phyloP scores from a whole-genome alignment of 2,797 vertebrate species.

The Protosalanx chinensis region DNA sequence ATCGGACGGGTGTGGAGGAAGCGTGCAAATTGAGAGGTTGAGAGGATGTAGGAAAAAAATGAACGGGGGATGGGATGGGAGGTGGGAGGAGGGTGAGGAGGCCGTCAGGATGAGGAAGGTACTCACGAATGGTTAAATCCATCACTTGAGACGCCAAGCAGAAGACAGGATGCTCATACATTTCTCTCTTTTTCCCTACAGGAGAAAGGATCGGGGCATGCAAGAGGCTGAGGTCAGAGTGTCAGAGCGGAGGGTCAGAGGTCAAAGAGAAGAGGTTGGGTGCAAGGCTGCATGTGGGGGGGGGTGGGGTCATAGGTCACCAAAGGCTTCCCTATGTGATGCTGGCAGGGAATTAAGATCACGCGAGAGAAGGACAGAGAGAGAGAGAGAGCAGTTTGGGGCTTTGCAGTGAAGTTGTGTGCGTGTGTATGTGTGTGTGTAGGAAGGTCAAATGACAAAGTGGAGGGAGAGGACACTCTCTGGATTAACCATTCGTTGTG shows the following conservation, averaged over 20 bases:
- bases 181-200: conserved; percentile 99
- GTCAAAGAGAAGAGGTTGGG: conserved; percentile 82
- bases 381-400: conserved; percentile 34
- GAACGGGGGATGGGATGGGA: conserved; percentile 65
- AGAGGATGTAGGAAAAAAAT: conserved; percentile 63
- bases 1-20: background rate
- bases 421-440: background rate
- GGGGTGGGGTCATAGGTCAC: conserved; percentile 60
- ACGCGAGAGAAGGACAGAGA: conserved; percentile 60
- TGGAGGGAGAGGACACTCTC: conserved; percentile 51
- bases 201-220: conserved; percentile 98
- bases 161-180: conserved; percentile 99
- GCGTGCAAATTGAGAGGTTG: conserved; percentile 44
- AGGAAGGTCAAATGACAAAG: background rate
- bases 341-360: background rate
- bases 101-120: conserved; percentile 87
- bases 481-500: conserved; percentile 90
- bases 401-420: background rate
- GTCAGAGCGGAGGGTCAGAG: conserved; percentile 80
- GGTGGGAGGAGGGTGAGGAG: conserved; percentile 60
- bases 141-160: conserved; percentile 99
- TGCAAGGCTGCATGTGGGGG: conserved; percentile 71
- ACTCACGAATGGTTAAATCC: conserved; percentile 99
- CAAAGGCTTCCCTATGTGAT: background rate
- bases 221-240: conserved; percentile 92